Base-by-base conservation (phyloP, 2,797 vertebrate genomes). In the Mastacembelus armatus region DNA sequence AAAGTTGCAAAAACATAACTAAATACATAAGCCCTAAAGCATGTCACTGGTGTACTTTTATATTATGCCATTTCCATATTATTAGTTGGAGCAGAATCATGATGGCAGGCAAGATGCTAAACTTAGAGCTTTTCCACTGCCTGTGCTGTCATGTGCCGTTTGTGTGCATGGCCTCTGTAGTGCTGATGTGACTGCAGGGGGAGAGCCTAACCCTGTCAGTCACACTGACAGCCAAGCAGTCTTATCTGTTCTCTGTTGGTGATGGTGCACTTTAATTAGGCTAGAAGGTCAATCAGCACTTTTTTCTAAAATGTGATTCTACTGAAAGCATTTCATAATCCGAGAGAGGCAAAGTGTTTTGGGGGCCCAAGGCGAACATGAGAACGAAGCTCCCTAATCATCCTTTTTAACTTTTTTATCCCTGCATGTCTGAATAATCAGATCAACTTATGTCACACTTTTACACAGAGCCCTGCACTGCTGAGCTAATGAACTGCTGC, bases 1-100 rank as follows among this genome's bases (percentile, higher is more conserved):
- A 74, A 91, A 90, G 81, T 70, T 77, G 64, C 64, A 89, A 87
- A 91, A 84, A 78, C 84, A 90, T 90, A 90, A 88, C 88, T 92
- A 91, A 88, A 91, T 88, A 87, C 86, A 89, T 79, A 88, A 86
- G 81, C 83, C 77, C 60, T 67, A 76, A 87, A 91, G 78, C 88
- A 52, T 74, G 81, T 88, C 85, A 77, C 68, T 59, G 55, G 58
- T 83, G 66, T 82, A 69, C 78, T 71, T 63, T 80, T 71, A 78
- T 81, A 88, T 82, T 91, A 83, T 65, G 63, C 47, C 45, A 75
- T 81, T 86, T 81, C 78, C 47, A 85, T 85, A 87, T 85, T 82
- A 88, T 89, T 77, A 92, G 67, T 63, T 63, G n/a, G 55, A 61
- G 80, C 68, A 60, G 78, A 85, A 80, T 63, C 69, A 50, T 71